phyloP scores from a whole-genome alignment of 1,140 invertebrate genomes.

The Anoplophora glabripennis region DNA sequence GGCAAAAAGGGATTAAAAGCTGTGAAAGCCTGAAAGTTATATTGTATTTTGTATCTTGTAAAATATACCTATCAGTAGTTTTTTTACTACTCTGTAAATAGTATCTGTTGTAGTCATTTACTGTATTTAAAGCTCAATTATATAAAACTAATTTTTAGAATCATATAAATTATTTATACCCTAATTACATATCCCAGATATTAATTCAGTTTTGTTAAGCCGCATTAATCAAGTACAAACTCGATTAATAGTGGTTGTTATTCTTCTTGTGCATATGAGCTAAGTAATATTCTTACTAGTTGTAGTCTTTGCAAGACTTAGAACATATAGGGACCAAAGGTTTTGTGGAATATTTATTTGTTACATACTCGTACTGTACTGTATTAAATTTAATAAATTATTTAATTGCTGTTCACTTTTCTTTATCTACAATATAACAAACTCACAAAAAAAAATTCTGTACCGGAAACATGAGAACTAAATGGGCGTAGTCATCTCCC shows the following conservation, averaged over 20 bases:
- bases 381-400: constrained; percentile 29
- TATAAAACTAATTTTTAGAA: constrained; percentile 8
- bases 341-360: constrained; percentile 46
- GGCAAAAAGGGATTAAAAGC: constrained; percentile 57
- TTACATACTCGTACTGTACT: constrained; percentile 34
- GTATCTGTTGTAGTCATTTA: constrained; percentile 30
- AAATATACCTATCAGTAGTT: neutral
- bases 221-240: too few relatives aligned
- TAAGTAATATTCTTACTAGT: neutral
- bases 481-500: too few relatives aligned
- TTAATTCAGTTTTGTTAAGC: too few relatives aligned
- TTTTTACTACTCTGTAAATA: neutral
- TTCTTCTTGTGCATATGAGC: too few relatives aligned
- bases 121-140: constrained; percentile 32
- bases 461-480: too few relatives aligned
- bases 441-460: too few relatives aligned
- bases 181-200: neutral
- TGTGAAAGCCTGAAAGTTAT: constrained; percentile 45
- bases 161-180: constrained; percentile 10
- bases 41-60: neutral
- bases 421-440: neutral
- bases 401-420: constrained; percentile 11
- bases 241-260: too few relatives aligned
- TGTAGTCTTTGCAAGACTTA: constrained; percentile 4
- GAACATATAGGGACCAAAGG: constrained; percentile 44